A percentile compares a stretch with the other conserved stretches of the same genome.
Evolutionary conservation across 2,797 vertebrate species (phyloP).

Genomic region (Hypotaenidia philippensis): DNA sequence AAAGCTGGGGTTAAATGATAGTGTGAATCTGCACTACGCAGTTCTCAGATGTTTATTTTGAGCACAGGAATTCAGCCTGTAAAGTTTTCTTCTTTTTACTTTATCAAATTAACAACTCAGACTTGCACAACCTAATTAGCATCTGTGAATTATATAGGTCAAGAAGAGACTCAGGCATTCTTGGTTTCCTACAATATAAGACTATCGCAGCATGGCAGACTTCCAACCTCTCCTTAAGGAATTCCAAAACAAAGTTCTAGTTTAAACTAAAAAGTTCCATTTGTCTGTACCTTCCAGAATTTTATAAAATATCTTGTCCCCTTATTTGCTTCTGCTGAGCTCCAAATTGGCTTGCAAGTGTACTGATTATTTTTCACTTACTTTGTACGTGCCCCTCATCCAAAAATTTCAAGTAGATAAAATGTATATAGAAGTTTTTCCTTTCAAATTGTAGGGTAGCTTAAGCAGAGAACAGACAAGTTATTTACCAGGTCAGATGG

Average conservation of each 20-base stretch:
- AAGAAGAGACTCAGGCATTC: background rate
- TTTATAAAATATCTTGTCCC: background rate
- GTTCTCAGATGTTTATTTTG: background rate
- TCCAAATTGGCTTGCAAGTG: background rate
- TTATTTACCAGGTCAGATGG: slow-evolving; percentile 47
- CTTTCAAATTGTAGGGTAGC: background rate
- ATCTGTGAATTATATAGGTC: background rate
- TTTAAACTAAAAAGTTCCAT: slow-evolving; percentile 18
- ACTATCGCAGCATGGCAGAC: background rate
- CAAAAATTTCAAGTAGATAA: background rate
- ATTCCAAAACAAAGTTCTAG: slow-evolving; percentile 30
- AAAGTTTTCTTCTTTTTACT: background rate
- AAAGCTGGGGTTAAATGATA: background rate
- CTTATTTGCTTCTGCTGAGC: background rate
- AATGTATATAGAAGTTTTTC: background rate
- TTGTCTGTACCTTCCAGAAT: slow-evolving; percentile 9
- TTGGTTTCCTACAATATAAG: background rate
- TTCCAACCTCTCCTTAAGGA: slow-evolving; percentile 2
- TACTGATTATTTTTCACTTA: background rate
- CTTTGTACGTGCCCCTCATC: background rate
- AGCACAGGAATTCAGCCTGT: background rate
- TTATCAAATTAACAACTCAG: slow-evolving; percentile 18
- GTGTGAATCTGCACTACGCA: background rate
- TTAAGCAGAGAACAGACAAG: background rate
- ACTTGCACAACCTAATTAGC: background rate